A percentile compares a stretch with the other conserved stretches of the same genome.
Conservation (phyloP, 2,797 vertebrate genomes). For the Semaprochilodus insignis region DNA sequence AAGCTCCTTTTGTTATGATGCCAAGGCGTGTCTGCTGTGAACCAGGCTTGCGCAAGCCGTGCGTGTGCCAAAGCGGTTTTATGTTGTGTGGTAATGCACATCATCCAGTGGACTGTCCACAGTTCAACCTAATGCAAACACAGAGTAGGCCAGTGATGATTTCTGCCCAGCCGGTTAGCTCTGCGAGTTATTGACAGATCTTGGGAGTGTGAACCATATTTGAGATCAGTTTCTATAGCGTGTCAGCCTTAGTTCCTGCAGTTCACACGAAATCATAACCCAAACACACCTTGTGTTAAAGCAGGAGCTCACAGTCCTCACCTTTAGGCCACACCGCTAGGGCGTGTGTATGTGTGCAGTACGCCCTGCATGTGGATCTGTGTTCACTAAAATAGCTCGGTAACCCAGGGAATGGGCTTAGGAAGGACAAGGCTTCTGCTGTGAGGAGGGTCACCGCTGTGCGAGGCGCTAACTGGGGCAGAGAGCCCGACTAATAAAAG, state of each 20-base stretch:
- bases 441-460: conserved; percentile 5
- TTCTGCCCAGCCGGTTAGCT: no score
- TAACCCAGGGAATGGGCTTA: background rate
- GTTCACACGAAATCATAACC: background rate
- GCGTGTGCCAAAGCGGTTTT: no score
- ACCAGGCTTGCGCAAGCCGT: no score
- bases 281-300: background rate
- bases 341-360: background rate
- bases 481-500: background rate
- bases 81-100: no score
- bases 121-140: no score
- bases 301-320: background rate
- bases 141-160: no score
- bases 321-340: background rate
- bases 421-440: background rate
- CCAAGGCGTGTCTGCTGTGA: no score
- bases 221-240: background rate
- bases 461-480: conserved; percentile 3
- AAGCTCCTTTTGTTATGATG: no score
- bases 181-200: no score
- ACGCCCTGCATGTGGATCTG: background rate
- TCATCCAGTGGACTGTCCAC: no score
- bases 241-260: background rate
- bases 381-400: conserved; percentile 12
- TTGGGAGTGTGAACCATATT: no score